A percentile compares a stretch with the other conserved stretches of the same genome.
phyloP scores from a whole-genome alignment of 2,888 invertebrate genomes.

The Acronicta alni region DNA sequence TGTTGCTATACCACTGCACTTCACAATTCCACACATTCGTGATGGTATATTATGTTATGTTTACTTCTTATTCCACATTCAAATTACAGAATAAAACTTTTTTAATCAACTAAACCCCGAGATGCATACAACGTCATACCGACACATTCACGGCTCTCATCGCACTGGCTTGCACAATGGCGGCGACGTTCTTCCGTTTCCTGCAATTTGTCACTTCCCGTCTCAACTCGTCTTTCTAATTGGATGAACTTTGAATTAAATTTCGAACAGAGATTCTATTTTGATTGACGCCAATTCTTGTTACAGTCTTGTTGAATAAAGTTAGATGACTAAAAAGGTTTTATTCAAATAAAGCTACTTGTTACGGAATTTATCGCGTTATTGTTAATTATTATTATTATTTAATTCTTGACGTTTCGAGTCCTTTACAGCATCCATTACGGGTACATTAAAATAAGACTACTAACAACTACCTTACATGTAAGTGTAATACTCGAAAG shows the following conservation, averaged over 20 bases:
- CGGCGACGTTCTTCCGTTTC: constrained; percentile 54
- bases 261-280: constrained; percentile 55
- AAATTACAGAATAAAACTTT: constrained; percentile 26
- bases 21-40: too few relatives aligned
- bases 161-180: constrained; percentile 40
- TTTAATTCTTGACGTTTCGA: too few relatives aligned
- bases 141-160: constrained; percentile 41
- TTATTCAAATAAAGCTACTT: too few relatives aligned
- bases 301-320: not conserved
- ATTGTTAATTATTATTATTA: too few relatives aligned
- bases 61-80: not conserved
- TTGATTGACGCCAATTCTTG: constrained; percentile 47
- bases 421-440: too few relatives aligned
- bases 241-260: constrained; percentile 65
- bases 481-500: too few relatives aligned
- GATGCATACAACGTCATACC: constrained; percentile 26
- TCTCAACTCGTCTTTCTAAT: constrained; percentile 56
- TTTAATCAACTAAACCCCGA: constrained; percentile 52
- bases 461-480: too few relatives aligned
- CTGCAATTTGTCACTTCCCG: constrained; percentile 67
- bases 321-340: not conserved
- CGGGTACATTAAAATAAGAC: too few relatives aligned
- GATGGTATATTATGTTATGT: too few relatives aligned
- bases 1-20: too few relatives aligned
- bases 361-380: too few relatives aligned